phyloP scores from a whole-genome alignment of 2,797 vertebrate genomes.

The Sarcoramphus papa region DNA sequence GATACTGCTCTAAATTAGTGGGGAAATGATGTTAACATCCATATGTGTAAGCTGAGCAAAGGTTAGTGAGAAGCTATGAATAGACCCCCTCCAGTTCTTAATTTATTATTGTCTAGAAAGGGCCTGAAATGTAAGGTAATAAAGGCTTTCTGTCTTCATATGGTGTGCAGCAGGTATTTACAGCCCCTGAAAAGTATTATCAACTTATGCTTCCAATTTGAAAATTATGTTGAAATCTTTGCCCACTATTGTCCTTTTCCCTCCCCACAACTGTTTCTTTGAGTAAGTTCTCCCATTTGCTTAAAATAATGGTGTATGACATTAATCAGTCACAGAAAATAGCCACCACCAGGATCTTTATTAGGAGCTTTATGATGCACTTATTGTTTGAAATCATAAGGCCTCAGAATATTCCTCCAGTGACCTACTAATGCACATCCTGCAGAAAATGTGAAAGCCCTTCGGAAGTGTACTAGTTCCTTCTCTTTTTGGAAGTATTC shows the following conservation, averaged over 20 bases:
- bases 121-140: not conserved
- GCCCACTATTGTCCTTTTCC: not conserved
- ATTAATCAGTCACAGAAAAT: not conserved
- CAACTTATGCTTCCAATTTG: not conserved
- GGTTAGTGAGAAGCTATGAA: not conserved
- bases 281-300: not conserved
- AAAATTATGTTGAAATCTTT: not conserved
- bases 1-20: not conserved
- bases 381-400: not conserved
- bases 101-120: not conserved
- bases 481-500: not conserved
- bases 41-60: not conserved
- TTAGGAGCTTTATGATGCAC: not conserved
- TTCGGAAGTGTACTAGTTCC: not conserved
- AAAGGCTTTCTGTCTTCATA: not conserved
- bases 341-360: not conserved
- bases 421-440: not conserved
- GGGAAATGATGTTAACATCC: not conserved
- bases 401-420: not conserved
- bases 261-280: not conserved
- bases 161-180: not conserved
- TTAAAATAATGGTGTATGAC: not conserved
- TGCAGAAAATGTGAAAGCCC: not conserved
- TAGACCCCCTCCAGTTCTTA: not conserved
- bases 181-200: not conserved